Base-by-base conservation (phyloP, 2,113 vertebrate species). In the Tachycineta bicolor region DNA sequence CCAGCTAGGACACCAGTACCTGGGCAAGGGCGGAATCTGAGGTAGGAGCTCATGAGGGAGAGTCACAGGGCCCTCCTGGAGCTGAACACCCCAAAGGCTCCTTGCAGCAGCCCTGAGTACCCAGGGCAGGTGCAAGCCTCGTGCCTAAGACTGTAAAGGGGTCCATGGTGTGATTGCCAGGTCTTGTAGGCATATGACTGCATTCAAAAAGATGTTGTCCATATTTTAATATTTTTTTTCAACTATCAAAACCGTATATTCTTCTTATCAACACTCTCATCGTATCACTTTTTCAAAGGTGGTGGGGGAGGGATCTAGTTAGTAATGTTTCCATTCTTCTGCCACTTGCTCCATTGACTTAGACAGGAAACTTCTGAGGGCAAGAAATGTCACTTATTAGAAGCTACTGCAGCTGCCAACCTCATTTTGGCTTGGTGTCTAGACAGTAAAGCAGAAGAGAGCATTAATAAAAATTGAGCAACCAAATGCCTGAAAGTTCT, bases 361-460 rank as follows among this genome's bases (percentile, higher is more conserved):
- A 85, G 82, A 87, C 67, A 83, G 67, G 70, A 95, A 95, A 47
- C 11, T 83, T 60, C 63, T 39, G 81, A 88, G 63, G 75, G 74
- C 82, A 65, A 83, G 46, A 83, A 90, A 83, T 29, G 46, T 80
- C 75, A 89, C 23, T 77, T 77, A 46, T 74, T 88, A 90, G 37
- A 58, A 62, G 41, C 25, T 43, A 21, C 49, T 62, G 75, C 50
- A 34, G 62, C 19, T 3, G 33, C 24, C 85, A 94, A 85, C 65
- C 46, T 91, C 63, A 8, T 90, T 87, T 93, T 73, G 62, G 70
- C 85, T 90, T 88, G 70, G 11, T 82, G 74, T 85, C 92, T 93
- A 93, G 95, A 82, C 81, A 89, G 47, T 34, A 63, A 75, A 64
- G 41, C 81, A 64, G 52, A 87, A 79, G 56, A 81, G 4, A 52